Base-by-base conservation (phyloP, 2,888 invertebrate genomes). In the Mystacides longicornis region DNA sequence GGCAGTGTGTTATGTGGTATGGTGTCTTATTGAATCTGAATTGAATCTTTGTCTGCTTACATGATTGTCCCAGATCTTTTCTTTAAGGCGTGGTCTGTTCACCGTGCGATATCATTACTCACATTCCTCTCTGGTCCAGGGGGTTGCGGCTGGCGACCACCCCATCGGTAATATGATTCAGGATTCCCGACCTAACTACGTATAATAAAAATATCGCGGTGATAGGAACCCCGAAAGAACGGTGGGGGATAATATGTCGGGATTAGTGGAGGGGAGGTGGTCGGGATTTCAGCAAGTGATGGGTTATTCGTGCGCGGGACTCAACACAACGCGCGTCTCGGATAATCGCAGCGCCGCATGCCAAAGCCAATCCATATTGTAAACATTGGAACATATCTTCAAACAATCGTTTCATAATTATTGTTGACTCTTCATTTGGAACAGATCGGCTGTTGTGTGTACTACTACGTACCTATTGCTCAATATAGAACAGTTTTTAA, bases 251-350 rank as follows among this genome's bases (percentile, higher is more conserved):
- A 37, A 37, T 37, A 37, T 33, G 49, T 51, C 51, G 22, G 46
- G 52, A 16, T 19, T 45, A 47, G 54, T 16, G 49, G n/a, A 4
- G 48, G 27, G 48, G 43, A 23, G 31, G 18, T 23, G 20, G 56
- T 27, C 49, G 45, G 57, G 54, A 51, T 54, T 37, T 49, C 27
- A 47, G 31, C 55, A 49, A 43, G 45, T 31, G 52, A 56, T 49
- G 55, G 55, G 45, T 60, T 58, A 58, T 54, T 60, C 60, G 60
- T 49, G 60, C 52, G 55, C 60, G 54, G 58, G 51, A 56, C 60
- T 43, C 54, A 37, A 53, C 43, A 22, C 50, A 33, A 50, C 20
- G 42, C 56, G 56, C 56, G 56, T 53, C 55, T 51, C 55, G 4
- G 18, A 3, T 19, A 45, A 7, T 19, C 19, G 11, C 11, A 45